Evolutionary conservation across 2,113 vertebrate species (phyloP).

Genomic region (Centropus unirufus): DNA sequence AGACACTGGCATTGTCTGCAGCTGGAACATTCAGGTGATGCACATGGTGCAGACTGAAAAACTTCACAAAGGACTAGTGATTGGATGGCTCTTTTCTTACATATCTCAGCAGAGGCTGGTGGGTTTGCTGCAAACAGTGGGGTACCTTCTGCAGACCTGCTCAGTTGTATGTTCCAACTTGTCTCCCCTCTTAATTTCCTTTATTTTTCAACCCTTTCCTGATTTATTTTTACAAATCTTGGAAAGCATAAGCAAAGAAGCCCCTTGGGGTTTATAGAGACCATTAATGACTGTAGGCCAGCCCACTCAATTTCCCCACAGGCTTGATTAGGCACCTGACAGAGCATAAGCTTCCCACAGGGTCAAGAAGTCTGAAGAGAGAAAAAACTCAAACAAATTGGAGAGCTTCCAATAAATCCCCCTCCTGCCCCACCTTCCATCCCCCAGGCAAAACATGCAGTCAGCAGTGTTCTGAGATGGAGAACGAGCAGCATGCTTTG

Average conservation of each 20-base stretch:
- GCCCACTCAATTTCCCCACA: neutral
- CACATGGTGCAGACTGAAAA: neutral
- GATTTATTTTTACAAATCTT: neutral
- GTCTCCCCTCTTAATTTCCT: neutral
- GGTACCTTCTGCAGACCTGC: neutral
- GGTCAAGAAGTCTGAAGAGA: neutral
- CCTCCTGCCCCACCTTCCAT: neutral
- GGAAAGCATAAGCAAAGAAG: neutral
- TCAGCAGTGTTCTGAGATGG: neutral
- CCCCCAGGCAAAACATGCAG: neutral
- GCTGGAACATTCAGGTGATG: neutral
- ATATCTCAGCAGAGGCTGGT: neutral
- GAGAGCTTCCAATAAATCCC: neutral
- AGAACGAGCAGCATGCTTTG: neutral
- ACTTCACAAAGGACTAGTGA: neutral
- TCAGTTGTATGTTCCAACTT: neutral
- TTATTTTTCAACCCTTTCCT: neutral
- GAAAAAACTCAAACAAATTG: neutral
- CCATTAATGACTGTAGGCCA: neutral
- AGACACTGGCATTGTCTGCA: neutral
- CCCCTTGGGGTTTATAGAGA: constrained; percentile 1
- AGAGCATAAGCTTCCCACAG: constrained; percentile 22
- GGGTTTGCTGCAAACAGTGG: neutral
- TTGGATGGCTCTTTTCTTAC: neutral
- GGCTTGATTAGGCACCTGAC: neutral